A percentile compares a stretch with the other conserved stretches of the same genome.
These are phyloP conservation scores for Rotaria magnacalcarata DNA, from an alignment of 2,888 invertebrate genomes.

Conservation along the genomic window DNA sequence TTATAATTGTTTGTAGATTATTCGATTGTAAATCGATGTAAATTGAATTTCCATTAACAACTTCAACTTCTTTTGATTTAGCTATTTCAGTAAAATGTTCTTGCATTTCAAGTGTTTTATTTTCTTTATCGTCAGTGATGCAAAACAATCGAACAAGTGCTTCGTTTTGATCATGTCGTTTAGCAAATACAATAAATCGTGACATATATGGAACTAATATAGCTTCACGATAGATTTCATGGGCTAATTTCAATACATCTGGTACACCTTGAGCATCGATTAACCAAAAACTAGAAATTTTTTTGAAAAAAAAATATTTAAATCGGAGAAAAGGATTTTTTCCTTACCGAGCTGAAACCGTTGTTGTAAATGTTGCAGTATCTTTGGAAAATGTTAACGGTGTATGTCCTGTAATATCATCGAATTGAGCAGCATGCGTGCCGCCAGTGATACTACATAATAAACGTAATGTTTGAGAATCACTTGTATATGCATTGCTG, in stretches of 20 bases:
- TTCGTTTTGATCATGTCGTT: slow-evolving; percentile 75
- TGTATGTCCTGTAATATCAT: slow-evolving; percentile 97
- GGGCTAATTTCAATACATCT: slow-evolving; percentile 97
- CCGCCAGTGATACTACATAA: slow-evolving; percentile 98
- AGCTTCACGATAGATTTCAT: slow-evolving; percentile 93
- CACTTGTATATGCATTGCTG: slow-evolving; percentile 36
- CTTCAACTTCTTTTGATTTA: slow-evolving; percentile 93
- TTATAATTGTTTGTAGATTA: slow-evolving; percentile 84
- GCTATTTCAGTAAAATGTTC: slow-evolving; percentile 87
- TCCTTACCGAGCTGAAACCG: slow-evolving; percentile 75
- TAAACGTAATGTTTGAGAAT: slow-evolving; percentile 83
- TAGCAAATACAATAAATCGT: slow-evolving; percentile 95
- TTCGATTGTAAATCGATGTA: slow-evolving; percentile 95
- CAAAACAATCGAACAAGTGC: slow-evolving; percentile 81
- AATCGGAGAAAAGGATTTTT: not conserved
- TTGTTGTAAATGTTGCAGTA: slow-evolving; percentile 98
- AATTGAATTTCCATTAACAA: slow-evolving; percentile 84
- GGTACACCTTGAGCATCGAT: slow-evolving; percentile 44
- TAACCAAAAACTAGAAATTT: slow-evolving; percentile 41
- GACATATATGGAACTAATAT: slow-evolving; percentile 99
- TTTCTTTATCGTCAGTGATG: slow-evolving; percentile 98
- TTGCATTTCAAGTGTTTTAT: slow-evolving; percentile 82
- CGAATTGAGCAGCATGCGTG: slow-evolving; percentile 96
- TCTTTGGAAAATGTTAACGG: slow-evolving; percentile 93
- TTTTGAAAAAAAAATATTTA: too few relatives aligned